Conservation (phyloP, 2,113 vertebrate genomes). For the Camelus bactrianus region DNA sequence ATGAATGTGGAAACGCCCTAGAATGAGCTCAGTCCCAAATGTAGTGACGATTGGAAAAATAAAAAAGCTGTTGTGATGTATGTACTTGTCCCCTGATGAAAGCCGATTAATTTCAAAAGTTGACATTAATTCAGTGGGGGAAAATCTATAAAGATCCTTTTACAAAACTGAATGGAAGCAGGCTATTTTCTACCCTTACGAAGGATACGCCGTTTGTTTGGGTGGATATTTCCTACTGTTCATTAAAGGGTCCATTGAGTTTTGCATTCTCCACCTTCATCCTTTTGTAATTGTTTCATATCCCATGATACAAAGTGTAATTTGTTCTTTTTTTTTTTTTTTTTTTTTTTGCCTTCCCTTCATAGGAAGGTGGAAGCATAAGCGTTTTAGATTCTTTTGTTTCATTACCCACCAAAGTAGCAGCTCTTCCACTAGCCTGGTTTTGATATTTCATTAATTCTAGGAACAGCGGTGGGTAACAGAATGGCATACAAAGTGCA, state of each 20-base stretch:
- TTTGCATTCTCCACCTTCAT: conserved; percentile 35
- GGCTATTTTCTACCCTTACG: conserved; percentile 49
- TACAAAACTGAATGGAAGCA: conserved; percentile 63
- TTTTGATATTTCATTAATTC: conserved; percentile 74
- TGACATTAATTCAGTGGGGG: conserved; percentile 60
- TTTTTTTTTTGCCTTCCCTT: conserved; percentile 53
- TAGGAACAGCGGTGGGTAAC: background rate
- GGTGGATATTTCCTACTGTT: conserved; percentile 71
- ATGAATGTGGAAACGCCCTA: conserved; percentile 71
- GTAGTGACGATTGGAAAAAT: conserved; percentile 62
- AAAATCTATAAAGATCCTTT: conserved; percentile 61
- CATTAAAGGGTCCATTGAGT: conserved; percentile 72
- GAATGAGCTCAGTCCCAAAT: conserved; percentile 65
- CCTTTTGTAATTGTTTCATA: conserved; percentile 66
- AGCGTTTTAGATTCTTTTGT: conserved; percentile 43
- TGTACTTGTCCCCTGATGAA: conserved; percentile 57
- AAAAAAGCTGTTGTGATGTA: conserved; percentile 63
- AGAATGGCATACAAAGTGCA: background rate
- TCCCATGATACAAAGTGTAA: conserved; percentile 47
- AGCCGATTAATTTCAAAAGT: conserved; percentile 57
- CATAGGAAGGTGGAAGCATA: conserved; percentile 1
- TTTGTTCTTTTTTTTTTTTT: background rate
- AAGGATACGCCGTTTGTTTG: conserved; percentile 61
- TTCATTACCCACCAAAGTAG: conserved; percentile 69
- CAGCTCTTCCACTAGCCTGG: conserved; percentile 28